A percentile compares a stretch with the other conserved stretches of the same genome.
Conservation (phyloP, 2,888 invertebrate species). For the Hirtodrosophila confusa region DNA sequence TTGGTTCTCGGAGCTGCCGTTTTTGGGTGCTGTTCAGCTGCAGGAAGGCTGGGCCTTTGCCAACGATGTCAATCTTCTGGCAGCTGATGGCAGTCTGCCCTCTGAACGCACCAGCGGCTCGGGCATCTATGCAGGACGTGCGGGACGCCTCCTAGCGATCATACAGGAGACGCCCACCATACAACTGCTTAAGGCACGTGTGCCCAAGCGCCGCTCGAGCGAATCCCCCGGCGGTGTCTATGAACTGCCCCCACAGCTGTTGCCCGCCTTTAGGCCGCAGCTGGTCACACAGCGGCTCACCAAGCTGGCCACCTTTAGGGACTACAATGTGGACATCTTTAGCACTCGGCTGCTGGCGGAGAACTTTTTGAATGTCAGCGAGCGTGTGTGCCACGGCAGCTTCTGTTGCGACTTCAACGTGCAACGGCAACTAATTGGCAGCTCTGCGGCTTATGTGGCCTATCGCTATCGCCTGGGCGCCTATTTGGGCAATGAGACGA, state of each 20-base stretch:
- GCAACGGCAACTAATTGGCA: slow-evolving; percentile 32
- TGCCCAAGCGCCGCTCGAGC: slow-evolving; percentile 65
- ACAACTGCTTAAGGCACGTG: slow-evolving; percentile 65
- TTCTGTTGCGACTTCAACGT: slow-evolving; percentile 83
- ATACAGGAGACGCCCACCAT: slow-evolving; percentile 64
- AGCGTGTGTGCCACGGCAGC: slow-evolving; percentile 23
- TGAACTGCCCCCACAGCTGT: slow-evolving; percentile 35
- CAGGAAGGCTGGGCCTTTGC: slow-evolving; percentile 87
- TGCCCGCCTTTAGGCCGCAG: slow-evolving; percentile 55
- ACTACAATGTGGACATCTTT: slow-evolving; percentile 78
- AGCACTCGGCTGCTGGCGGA: slow-evolving; percentile 50
- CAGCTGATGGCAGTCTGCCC: slow-evolving; percentile 86
- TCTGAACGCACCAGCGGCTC: slow-evolving; percentile 86
- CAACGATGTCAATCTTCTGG: slow-evolving; percentile 86
- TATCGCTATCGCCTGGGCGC: slow-evolving; percentile 79
- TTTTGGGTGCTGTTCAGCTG: slow-evolving; percentile 85
- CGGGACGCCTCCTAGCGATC: slow-evolving; percentile 74
- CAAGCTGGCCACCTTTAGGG: slow-evolving; percentile 64
- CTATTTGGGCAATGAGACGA: slow-evolving; percentile 71
- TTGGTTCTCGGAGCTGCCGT: slow-evolving; percentile 94
- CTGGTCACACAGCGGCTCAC: slow-evolving; percentile 57
- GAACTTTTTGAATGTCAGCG: slow-evolving; percentile 35
- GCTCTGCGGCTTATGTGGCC: slow-evolving; percentile 45
- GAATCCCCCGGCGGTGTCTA: not conserved
- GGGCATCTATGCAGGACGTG: slow-evolving; percentile 86